phyloP scores from a whole-genome alignment of 2,113 vertebrate species.

The Micromys minutus region DNA sequence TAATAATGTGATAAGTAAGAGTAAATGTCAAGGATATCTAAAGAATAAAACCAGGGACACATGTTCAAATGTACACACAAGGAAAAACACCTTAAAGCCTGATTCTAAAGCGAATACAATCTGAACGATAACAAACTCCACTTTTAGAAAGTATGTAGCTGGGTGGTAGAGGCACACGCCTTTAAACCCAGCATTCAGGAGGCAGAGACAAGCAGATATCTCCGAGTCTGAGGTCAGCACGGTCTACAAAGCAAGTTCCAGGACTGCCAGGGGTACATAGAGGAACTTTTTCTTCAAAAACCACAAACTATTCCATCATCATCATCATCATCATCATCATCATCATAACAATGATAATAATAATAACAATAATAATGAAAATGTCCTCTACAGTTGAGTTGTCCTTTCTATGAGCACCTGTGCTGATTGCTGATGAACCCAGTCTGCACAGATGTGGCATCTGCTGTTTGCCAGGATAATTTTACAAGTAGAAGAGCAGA shows the following conservation, averaged over 20 bases:
- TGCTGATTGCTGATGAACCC: neutral
- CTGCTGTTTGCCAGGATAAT: neutral
- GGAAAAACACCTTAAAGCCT: neutral
- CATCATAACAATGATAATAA: too few species aligned
- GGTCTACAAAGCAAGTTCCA: neutral
- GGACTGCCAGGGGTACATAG: neutral
- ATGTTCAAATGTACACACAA: neutral
- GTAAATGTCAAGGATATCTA: neutral
- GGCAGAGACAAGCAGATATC: neutral
- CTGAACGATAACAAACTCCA: constrained; percentile 1
- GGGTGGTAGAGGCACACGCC: neutral
- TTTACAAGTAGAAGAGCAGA: neutral
- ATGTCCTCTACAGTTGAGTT: neutral
- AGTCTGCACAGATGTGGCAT: neutral
- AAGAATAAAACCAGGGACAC: neutral
- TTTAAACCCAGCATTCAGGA: neutral
- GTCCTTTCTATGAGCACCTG: neutral
- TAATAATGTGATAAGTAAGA: neutral
- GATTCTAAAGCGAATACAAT: neutral
- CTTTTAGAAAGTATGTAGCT: neutral
- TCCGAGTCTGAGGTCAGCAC: neutral
- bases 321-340: too few species aligned
- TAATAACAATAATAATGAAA: neutral
- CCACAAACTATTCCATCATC: neutral
- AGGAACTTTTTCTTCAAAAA: neutral